phyloP scores from a whole-genome alignment of 2,797 vertebrate species.

The Linurgus olivaceus region DNA sequence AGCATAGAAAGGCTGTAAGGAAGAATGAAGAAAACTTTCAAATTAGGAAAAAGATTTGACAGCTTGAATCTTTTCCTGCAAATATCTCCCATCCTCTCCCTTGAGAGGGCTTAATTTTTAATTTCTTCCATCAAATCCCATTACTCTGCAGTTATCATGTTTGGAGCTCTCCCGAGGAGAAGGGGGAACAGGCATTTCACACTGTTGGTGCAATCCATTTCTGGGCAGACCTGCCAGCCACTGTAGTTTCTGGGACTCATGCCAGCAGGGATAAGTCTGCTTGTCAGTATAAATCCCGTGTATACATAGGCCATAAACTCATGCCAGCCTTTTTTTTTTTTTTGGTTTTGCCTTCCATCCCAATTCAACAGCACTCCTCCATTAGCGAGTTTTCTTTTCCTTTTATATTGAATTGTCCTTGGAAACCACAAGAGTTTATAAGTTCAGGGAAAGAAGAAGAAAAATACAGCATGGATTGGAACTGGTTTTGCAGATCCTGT shows the following conservation, averaged over 20 bases:
- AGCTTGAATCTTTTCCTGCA: background rate
- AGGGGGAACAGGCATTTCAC: slow-evolving; percentile 21
- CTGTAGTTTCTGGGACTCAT: slow-evolving; percentile 35
- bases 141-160: slow-evolving; percentile 61
- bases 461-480: background rate
- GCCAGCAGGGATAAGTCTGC: slow-evolving; percentile 45
- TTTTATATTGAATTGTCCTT: background rate
- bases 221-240: slow-evolving; percentile 57
- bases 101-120: background rate
- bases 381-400: background rate
- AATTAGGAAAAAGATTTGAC: background rate
- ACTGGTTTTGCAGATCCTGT: background rate
- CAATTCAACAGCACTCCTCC: background rate
- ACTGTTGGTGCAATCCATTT: slow-evolving; percentile 37
- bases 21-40: background rate
- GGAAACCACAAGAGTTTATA: slow-evolving; percentile 10
- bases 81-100: background rate
- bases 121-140: slow-evolving; percentile 27
- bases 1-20: background rate
- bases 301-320: slow-evolving; percentile 26
- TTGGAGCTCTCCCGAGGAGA: slow-evolving; percentile 24
- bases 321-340: background rate
- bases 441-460: background rate
- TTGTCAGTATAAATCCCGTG: slow-evolving; percentile 48
- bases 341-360: background rate